Base-by-base conservation (phyloP, 2,888 invertebrate species). In the Serrognathus titanus region DNA sequence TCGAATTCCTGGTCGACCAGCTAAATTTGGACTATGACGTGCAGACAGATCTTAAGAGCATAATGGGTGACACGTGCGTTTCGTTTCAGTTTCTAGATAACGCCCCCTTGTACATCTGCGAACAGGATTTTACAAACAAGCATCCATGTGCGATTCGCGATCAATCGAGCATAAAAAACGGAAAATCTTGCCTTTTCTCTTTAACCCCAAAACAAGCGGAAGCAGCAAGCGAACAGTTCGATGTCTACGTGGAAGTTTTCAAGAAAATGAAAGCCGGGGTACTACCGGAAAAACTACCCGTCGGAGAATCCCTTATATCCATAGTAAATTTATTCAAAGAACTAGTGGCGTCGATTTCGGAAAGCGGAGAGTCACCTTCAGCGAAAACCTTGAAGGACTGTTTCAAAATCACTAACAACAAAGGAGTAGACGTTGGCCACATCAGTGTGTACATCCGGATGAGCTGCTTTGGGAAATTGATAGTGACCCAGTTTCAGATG, bases 141-240 rank as follows among this genome's bases (percentile, higher is more conserved):
- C 67, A 65, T 56, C 58, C 73, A 54, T 48, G 63, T 57, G 59
- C 49, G 74, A 78, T 2, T 79, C 80, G 45, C 67, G 72, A 37
- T 9, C 66, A 62, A 4, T 31, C 24, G 24, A 73, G 78, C 1
- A 82, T 85, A 55, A 84, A 83, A 68, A 85, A 79, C 63, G 87
- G 87, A 24, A 87, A 86, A 71, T 87, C 87, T 0, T 86, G 86
- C 64, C 75, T 87, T n/a, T 87, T 87, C 68, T 85, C 85, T 0
- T 72, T 87, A 3, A 82, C 83, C 24, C 79, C 82, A 43, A 64
- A 71, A 6, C 82, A 84, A 35, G 82, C 86, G 0, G 68, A 69
- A n/a, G 73, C 78, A 43, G 83, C 83, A 0, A 74, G 82, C 67
- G 74, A 74, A 53, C 79, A 79, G 46, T 86, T 86, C 65, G 83